Conservation (phyloP, 2,888 invertebrate genomes). For the Campoplex nolae region DNA sequence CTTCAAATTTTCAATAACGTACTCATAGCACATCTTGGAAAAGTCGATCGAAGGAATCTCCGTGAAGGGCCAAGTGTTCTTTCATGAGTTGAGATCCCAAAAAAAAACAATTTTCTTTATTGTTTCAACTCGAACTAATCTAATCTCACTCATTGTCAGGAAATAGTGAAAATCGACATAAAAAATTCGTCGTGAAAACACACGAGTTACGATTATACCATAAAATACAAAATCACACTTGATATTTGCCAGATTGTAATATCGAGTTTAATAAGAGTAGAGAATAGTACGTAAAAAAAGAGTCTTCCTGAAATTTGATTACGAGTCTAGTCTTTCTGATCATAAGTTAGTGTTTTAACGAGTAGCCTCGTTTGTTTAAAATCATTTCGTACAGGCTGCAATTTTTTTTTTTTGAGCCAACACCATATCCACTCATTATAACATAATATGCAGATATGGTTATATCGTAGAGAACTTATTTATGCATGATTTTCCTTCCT, state of each 20-base stretch:
- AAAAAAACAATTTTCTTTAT: background rate
- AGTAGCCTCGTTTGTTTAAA: slow-evolving; percentile 11
- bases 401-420: slow-evolving; percentile 3
- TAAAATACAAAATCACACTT: too few relatives aligned
- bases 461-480: slow-evolving; percentile 15
- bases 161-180: background rate
- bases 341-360: slow-evolving; percentile 13
- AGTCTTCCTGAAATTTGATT: background rate
- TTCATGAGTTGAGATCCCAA: too few relatives aligned
- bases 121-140: background rate
- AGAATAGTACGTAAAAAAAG: background rate
- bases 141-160: background rate
- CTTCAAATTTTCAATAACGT: too few relatives aligned
- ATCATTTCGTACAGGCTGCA: background rate
- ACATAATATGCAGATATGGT: background rate
- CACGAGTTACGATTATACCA: background rate
- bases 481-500: background rate
- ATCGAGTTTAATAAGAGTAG: background rate
- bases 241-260: too few relatives aligned
- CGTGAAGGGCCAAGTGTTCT: too few relatives aligned
- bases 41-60: too few relatives aligned
- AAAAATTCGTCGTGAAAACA: background rate
- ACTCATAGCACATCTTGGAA: too few relatives aligned
- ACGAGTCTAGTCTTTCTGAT: background rate
- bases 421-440: slow-evolving; percentile 30